These are phyloP conservation scores for Hymenopus coronatus DNA, from an alignment of 2,888 invertebrate genomes.

Conservation along the genomic window DNA sequence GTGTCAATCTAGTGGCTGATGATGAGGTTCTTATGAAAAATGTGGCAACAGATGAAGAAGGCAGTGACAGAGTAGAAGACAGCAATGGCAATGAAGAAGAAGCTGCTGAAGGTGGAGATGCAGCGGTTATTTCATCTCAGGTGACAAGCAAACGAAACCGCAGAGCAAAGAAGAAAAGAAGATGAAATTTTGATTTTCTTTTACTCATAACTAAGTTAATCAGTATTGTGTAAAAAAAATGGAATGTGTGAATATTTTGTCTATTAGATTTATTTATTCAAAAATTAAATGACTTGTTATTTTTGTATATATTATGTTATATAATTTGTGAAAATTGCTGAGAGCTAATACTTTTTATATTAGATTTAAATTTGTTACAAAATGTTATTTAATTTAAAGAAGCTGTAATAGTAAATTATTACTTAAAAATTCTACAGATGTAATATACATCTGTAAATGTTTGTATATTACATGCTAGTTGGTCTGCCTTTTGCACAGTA, in stretches of 20 bases:
- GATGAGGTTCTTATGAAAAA: background rate
- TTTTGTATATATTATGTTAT: background rate
- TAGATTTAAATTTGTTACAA: background rate
- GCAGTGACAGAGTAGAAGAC: background rate
- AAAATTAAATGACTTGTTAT: background rate
- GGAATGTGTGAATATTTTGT: background rate
- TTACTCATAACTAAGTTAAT: background rate
- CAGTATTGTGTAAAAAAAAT: background rate
- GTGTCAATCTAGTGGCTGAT: background rate
- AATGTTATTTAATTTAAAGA: background rate
- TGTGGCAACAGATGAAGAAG: background rate
- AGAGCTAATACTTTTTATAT: background rate
- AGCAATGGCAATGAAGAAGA: slow-evolving; percentile 14
- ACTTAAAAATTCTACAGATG: background rate
- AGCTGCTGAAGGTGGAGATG: background rate
- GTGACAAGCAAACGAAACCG: slow-evolving; percentile 9
- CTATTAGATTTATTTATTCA: background rate
- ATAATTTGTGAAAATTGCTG: background rate
- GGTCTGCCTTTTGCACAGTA: background rate
- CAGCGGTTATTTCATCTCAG: background rate
- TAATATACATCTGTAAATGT: background rate
- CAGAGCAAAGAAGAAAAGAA: slow-evolving; percentile 23
- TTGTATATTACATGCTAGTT: background rate
- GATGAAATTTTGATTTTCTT: background rate
- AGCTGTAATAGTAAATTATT: background rate